Conservation (phyloP, 2,113 vertebrate species). For the Pterocles burchelli region DNA sequence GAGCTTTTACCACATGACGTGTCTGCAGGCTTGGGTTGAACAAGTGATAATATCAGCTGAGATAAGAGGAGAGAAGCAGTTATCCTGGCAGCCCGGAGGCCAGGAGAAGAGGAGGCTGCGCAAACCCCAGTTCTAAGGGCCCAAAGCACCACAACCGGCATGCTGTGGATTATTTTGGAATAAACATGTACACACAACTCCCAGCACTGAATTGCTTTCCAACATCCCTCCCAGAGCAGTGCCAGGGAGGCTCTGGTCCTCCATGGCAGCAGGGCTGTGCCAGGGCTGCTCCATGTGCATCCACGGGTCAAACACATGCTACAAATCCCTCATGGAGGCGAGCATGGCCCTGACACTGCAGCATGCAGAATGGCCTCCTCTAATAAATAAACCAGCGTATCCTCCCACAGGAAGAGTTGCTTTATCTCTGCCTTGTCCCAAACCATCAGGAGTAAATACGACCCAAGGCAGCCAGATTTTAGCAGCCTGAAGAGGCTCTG, state of each 20-base stretch:
- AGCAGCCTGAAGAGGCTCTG: not conserved
- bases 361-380: not conserved
- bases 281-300: not conserved
- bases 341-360: not conserved
- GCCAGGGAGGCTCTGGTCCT: not conserved
- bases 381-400: not conserved
- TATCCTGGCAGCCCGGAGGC: not conserved
- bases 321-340: not conserved
- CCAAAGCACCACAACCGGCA: not conserved
- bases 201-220: not conserved
- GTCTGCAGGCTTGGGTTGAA: not conserved
- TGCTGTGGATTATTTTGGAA: accelerated
- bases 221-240: not conserved
- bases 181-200: accelerated
- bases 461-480: not conserved
- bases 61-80: not conserved
- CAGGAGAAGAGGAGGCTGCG: not conserved
- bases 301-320: not conserved
- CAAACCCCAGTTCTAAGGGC: not conserved
- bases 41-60: slow-evolving; percentile 36
- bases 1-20: not conserved
- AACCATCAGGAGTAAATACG: not conserved
- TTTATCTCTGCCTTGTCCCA: not conserved
- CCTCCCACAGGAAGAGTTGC: not conserved
- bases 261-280: not conserved